phyloP scores from a whole-genome alignment of 2,113 vertebrate species.

The Tragulus kanchil region DNA sequence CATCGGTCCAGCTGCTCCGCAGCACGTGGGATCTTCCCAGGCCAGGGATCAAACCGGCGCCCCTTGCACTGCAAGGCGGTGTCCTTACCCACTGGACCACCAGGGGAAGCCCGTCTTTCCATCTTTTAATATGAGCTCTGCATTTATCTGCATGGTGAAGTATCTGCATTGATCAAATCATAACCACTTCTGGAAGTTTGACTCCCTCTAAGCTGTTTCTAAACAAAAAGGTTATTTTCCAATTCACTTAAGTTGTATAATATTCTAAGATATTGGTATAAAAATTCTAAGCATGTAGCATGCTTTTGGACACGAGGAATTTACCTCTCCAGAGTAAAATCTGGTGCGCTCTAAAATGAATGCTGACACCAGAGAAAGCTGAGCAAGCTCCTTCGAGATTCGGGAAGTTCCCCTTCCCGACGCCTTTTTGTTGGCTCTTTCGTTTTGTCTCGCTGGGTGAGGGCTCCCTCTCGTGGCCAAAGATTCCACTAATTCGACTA shows the following conservation, averaged over 20 bases:
- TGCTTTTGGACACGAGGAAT: not conserved
- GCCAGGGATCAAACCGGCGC: too few species aligned
- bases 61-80: too few species aligned
- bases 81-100: too few species aligned
- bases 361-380: not conserved
- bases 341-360: not conserved
- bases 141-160: not conserved
- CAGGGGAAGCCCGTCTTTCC: too few species aligned
- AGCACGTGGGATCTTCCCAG: too few species aligned
- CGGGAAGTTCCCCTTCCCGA: not conserved
- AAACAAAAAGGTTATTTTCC: not conserved
- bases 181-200: not conserved
- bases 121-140: not conserved
- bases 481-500: not conserved
- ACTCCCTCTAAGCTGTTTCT: not conserved
- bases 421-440: fast-evolving
- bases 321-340: not conserved
- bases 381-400: not conserved
- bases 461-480: constrained; percentile 82
- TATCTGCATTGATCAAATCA: not conserved
- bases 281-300: not conserved
- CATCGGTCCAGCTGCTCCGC: too few species aligned
- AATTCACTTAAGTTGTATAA: not conserved
- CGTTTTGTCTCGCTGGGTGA: constrained; percentile 31
- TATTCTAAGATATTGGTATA: not conserved